Percentiles rank a stretch among this genome's conserved stretches.
Evolutionary conservation across 2,888 invertebrate species (phyloP).

Genomic region (Drosophila cognata): DNA sequence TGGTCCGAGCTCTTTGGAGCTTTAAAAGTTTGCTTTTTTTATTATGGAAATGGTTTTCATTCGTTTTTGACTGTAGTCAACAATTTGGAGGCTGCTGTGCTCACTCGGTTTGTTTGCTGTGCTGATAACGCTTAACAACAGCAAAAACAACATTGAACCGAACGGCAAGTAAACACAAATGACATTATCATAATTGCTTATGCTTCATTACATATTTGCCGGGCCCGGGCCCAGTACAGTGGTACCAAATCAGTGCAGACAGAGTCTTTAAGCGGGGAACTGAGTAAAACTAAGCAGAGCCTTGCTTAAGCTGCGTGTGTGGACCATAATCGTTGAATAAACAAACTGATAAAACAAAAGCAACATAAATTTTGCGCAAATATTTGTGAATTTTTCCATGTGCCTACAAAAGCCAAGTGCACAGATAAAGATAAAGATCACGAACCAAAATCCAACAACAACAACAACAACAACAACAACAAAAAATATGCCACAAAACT

Average conservation of each 20-base stretch:
- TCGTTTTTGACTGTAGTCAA: conserved; percentile 31
- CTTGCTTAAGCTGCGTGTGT: conserved; percentile 1
- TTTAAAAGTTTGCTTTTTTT: conserved; percentile 11
- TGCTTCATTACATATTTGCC: conserved; percentile 79
- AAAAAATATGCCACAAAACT: conserved; percentile 21
- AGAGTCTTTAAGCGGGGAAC: conserved; percentile 23
- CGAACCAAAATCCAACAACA: conserved; percentile 26
- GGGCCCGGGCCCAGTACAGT: background rate
- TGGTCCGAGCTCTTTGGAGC: conserved; percentile 3
- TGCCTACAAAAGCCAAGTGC: conserved; percentile 58
- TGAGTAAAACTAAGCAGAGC: background rate
- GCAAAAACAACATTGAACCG: conserved; percentile 25
- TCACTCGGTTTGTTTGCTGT: conserved; percentile 17
- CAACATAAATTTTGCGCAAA: conserved; percentile 70
- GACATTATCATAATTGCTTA: conserved; percentile 80
- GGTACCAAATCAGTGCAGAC: conserved; percentile 16
- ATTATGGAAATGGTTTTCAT: background rate
- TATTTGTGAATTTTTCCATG: conserved; percentile 67
- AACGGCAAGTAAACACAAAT: conserved; percentile 62
- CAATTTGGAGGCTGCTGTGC: conserved; percentile 48
- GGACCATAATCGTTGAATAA: conserved; percentile 70
- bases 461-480: background rate
- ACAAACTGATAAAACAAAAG: conserved; percentile 77
- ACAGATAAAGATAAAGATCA: conserved; percentile 72
- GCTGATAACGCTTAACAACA: conserved; percentile 61